Evolutionary conservation across 2,113 vertebrate genomes (phyloP).

Genomic region (Siniperca chuatsi): DNA sequence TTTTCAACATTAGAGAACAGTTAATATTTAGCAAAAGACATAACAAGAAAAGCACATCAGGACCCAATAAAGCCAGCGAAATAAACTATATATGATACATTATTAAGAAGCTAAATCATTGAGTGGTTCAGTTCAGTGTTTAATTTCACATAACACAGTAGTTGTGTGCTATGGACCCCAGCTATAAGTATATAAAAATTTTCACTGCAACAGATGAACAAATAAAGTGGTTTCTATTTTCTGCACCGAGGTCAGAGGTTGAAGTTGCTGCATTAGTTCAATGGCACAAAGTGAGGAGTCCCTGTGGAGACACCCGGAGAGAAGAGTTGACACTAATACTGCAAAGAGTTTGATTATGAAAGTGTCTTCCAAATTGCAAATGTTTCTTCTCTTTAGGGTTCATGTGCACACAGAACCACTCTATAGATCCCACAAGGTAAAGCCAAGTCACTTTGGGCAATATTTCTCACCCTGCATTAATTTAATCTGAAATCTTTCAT

Average conservation of each 20-base stretch:
- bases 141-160: background rate
- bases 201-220: conserved; percentile 16
- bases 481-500: too few relatives aligned
- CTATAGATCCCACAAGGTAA: too few relatives aligned
- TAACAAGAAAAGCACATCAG: background rate
- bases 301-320: background rate
- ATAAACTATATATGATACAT: background rate
- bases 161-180: too few relatives aligned
- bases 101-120: background rate
- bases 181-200: background rate
- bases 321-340: background rate
- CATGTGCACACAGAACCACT: too few relatives aligned
- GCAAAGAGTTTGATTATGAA: too few relatives aligned
- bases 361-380: too few relatives aligned
- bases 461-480: too few relatives aligned
- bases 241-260: conserved; percentile 14
- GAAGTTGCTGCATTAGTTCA: background rate
- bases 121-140: background rate
- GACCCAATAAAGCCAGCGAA: background rate
- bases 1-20: background rate
- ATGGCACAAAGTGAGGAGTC: background rate
- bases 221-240: conserved; percentile 41
- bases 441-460: too few relatives aligned
- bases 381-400: too few relatives aligned
- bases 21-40: background rate